phyloP scores from a whole-genome alignment of 2,113 vertebrate genomes.

The Romanogobio albipinnatus region DNA sequence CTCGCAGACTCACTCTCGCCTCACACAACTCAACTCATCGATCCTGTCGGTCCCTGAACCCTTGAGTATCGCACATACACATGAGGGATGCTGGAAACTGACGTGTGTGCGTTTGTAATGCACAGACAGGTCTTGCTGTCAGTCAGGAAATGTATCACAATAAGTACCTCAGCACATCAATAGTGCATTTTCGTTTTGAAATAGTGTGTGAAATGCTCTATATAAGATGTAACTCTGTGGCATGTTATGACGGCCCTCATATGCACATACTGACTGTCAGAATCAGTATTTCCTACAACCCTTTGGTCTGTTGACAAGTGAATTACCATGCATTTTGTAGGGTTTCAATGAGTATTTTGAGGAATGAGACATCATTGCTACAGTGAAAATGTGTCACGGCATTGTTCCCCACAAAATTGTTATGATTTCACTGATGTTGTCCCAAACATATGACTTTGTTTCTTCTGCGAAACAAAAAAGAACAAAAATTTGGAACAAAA shows the following conservation, averaged over 20 bases:
- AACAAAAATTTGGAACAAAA: no score
- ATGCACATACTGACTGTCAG: not conserved
- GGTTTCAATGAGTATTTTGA: not conserved
- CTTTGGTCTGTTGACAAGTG: not conserved
- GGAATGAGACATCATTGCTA: not conserved
- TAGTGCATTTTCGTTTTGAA: not conserved
- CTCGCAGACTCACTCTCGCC: constrained; percentile 50
- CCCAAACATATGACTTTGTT: not conserved
- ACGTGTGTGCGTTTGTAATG: constrained; percentile 42
- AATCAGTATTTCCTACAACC: not conserved
- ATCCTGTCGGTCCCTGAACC: constrained; percentile 50
- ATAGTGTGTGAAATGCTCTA: not conserved
- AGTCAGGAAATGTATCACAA: constrained; percentile 24
- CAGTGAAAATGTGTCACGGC: not conserved
- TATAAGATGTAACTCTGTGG: not conserved
- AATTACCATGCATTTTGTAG: not conserved
- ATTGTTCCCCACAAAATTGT: not conserved
- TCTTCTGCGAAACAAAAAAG: not conserved
- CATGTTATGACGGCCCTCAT: not conserved
- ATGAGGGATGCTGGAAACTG: constrained; percentile 57
- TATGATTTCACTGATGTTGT: not conserved
- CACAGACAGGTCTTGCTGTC: constrained; percentile 36
- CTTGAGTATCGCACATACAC: constrained; percentile 50
- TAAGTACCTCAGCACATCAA: not conserved
- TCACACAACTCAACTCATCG: constrained; percentile 57